Percentiles rank a stretch among this genome's conserved stretches.
Evolutionary conservation across 2,113 vertebrate genomes (phyloP).

Genomic region (Amphiprion percula): DNA sequence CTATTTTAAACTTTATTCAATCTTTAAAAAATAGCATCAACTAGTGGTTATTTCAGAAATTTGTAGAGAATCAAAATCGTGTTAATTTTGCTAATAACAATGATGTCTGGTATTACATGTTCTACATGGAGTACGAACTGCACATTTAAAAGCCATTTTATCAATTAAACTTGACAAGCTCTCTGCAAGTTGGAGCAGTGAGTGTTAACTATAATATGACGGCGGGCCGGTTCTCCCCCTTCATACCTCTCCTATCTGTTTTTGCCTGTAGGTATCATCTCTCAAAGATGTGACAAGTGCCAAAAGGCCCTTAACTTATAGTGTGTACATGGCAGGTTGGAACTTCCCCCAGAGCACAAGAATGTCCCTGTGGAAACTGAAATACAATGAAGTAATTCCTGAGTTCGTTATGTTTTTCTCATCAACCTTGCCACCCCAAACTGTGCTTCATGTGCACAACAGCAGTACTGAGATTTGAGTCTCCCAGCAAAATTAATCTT

Average conservation of each 20-base stretch:
- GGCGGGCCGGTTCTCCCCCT: constrained; percentile 13
- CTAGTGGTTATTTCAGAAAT: not conserved
- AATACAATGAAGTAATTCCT: not conserved
- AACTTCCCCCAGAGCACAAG: not conserved
- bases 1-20: not conserved
- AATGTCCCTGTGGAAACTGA: constrained; percentile 21
- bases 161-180: constrained; percentile 6
- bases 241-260: constrained; percentile 22
- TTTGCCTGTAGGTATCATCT: constrained; percentile 33
- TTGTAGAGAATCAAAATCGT: not conserved
- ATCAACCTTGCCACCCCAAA: not conserved
- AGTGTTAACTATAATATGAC: constrained; percentile 11
- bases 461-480: not conserved
- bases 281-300: constrained; percentile 44
- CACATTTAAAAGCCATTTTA: not conserved
- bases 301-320: constrained; percentile 33
- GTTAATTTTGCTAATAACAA: too few relatives aligned
- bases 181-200: constrained; percentile 40
- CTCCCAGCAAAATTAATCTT: not conserved
- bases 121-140: not conserved
- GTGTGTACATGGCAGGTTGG: constrained; percentile 16
- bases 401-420: not conserved
- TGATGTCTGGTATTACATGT: not conserved
- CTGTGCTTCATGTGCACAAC: not conserved
- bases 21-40: not conserved